Evolutionary conservation across 2,113 vertebrate genomes (phyloP), one percentile per base, ranked within the genome.

Genomic region (Coreoperca whiteheadi): DNA sequence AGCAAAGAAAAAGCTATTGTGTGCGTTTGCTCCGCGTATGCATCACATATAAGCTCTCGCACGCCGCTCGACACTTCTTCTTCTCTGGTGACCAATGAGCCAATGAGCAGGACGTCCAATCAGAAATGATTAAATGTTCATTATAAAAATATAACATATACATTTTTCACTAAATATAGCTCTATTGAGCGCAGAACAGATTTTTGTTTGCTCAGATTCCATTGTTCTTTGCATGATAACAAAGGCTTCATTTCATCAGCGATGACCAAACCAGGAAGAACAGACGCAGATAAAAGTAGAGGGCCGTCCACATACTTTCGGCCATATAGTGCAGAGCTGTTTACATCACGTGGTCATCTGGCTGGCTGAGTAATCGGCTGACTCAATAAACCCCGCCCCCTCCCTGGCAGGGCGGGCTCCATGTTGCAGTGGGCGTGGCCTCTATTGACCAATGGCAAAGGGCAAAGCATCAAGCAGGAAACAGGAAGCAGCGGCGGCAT

Each of bases 401-500:
- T 66, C 39, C 32, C 54, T 54, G 15, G 32, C 37, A 20, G 56
- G 43, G 61, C 34, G 21, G 60, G 37, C 66, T 61, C 61, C 66
- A 28, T 56, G 69, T 75, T 74, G 69, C 75, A 60, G 76, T 82
- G 84, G 93, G 83, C 43, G 61, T 65, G 82, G 82, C 67, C 81
- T 85, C 65, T 30, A 54, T 70, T 74, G 79, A 83, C 82, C 85
- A 82, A 82, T 79, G 56, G 71, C 25, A 85, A 68, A 86, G 69
- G 88, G 78, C 79, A 83, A 86, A 87, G 83, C 88, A 92, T 84
- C 83, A 92, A 81, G 88, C 90, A 92, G 87, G 86, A 48, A 74
- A 80, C 74, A 92, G 79, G 78, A 90, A 91, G 87, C 88, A 88
- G 87, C 61, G 82, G 83, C 90, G 89, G 86, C 78, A 66, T 90